A percentile compares a stretch with the other conserved stretches of the same genome.
phyloP scores from a whole-genome alignment of 1,140 invertebrate genomes.

The Amyelois transitella region DNA sequence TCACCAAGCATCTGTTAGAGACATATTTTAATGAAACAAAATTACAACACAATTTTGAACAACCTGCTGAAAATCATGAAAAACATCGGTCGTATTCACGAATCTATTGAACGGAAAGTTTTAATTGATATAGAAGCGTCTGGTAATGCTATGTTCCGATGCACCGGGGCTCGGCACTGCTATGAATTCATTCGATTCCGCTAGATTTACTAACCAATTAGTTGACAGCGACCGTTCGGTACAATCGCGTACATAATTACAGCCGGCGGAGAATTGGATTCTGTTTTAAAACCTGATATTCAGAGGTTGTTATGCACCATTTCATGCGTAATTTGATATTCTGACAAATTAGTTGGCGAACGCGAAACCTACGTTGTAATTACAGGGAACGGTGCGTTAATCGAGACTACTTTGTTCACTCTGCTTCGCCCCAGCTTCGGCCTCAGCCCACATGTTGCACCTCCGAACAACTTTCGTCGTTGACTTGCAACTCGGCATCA shows the following conservation, averaged over 20 bases:
- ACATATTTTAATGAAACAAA: not conserved
- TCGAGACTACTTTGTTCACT: slow-evolving; percentile 5
- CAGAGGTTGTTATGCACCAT: slow-evolving; percentile 60
- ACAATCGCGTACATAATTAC: slow-evolving; percentile 45
- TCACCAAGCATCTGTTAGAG: too few species aligned
- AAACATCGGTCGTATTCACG: not conserved
- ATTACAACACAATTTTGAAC: not conserved
- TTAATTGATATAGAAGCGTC: slow-evolving; percentile 1
- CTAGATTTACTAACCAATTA: slow-evolving; percentile 55
- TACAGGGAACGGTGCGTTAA: slow-evolving; percentile 38
- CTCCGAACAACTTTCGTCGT: slow-evolving; percentile 8
- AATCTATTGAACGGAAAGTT: not conserved
- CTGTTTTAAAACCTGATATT: slow-evolving; percentile 61
- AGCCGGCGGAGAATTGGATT: slow-evolving; percentile 50
- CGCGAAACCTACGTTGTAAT: slow-evolving; percentile 47
- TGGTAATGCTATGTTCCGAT: not conserved
- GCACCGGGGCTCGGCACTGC: not conserved
- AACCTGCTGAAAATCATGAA: not conserved
- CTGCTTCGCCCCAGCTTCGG: slow-evolving; percentile 12
- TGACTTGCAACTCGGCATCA: slow-evolving; percentile 26
- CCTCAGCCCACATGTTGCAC: slow-evolving; percentile 4
- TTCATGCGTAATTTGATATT: slow-evolving; percentile 70
- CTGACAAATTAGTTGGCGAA: slow-evolving; percentile 67
- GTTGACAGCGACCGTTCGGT: slow-evolving; percentile 35
- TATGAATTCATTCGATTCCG: slow-evolving; percentile 29